Percentiles rank a stretch among this genome's conserved stretches.
These are phyloP conservation scores for Actenoides lindsayi DNA, from an alignment of 2,113 vertebrate species.

Conservation along the genomic window DNA sequence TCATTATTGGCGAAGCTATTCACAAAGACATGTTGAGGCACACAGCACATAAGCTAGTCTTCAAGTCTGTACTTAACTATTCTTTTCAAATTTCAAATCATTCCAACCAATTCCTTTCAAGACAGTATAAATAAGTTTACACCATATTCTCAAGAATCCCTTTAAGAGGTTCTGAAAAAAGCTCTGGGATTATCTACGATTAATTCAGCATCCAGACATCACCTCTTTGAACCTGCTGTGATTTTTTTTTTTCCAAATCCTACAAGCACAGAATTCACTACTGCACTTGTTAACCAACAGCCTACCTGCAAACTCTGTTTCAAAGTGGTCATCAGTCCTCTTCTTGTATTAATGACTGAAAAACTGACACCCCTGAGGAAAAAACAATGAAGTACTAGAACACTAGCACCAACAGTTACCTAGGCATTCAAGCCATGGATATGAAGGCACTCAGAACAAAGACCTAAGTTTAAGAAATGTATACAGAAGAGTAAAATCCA, in stretches of 20 bases:
- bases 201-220: neutral
- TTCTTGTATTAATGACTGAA: neutral
- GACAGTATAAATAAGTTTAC: neutral
- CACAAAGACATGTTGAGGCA: neutral
- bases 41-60: neutral
- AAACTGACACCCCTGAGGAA: neutral
- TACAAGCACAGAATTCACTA: neutral
- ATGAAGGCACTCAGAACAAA: neutral
- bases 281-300: neutral
- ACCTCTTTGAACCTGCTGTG: neutral
- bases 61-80: neutral
- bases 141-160: neutral
- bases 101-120: neutral
- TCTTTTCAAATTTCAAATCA: no score
- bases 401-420: neutral
- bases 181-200: neutral
- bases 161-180: neutral
- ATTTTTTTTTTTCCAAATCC: neutral
- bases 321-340: neutral
- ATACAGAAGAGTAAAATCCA: neutral
- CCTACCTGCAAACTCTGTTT: neutral
- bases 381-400: neutral
- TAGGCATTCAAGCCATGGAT: neutral
- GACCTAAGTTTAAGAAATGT: fast-evolving
- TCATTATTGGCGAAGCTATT: neutral